Conservation (phyloP, 2,113 vertebrate genomes). For the Myanophis thanlyinensis region DNA sequence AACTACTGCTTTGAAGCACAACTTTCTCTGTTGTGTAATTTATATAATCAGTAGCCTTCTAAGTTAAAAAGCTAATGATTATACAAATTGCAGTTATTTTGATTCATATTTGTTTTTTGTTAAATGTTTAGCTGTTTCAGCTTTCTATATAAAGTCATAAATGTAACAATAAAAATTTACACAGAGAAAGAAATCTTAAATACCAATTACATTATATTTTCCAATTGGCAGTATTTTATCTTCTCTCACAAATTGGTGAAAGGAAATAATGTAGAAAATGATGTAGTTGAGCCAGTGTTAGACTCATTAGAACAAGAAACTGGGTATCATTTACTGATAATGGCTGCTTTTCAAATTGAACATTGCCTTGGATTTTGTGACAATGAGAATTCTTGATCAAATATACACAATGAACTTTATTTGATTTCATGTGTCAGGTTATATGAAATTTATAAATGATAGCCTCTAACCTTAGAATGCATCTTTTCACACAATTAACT, state of each 20-base stretch:
- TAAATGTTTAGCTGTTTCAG: not conserved
- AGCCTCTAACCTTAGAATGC: not conserved
- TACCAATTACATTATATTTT: conserved; percentile 16
- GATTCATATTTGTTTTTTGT: conserved; percentile 16
- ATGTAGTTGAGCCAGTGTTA: not conserved
- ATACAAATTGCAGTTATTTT: conserved; percentile 33
- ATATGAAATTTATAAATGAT: not conserved
- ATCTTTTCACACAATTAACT: not conserved
- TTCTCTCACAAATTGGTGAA: conserved; percentile 16
- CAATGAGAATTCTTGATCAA: conserved; percentile 34
- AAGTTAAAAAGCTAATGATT: conserved; percentile 53
- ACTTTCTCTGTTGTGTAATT: conserved; percentile 43
- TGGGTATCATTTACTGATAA: not conserved
- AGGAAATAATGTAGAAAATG: not conserved
- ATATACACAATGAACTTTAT: not conserved
- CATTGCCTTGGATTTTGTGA: not conserved
- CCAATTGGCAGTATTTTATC: conserved; percentile 27
- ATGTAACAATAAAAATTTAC: conserved; percentile 13
- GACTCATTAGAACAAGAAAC: conserved; percentile 8
- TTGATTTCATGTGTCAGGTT: conserved; percentile 17
- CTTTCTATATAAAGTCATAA: not conserved
- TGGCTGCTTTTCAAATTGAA: not conserved
- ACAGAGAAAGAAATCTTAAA: conserved; percentile 17
- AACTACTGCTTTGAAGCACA: conserved; percentile 57
- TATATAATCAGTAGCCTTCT: conserved; percentile 39